Evolutionary conservation across 1,140 invertebrate genomes (phyloP), one percentile per base, ranked within the genome.

Genomic region (Lineus longissimus): DNA sequence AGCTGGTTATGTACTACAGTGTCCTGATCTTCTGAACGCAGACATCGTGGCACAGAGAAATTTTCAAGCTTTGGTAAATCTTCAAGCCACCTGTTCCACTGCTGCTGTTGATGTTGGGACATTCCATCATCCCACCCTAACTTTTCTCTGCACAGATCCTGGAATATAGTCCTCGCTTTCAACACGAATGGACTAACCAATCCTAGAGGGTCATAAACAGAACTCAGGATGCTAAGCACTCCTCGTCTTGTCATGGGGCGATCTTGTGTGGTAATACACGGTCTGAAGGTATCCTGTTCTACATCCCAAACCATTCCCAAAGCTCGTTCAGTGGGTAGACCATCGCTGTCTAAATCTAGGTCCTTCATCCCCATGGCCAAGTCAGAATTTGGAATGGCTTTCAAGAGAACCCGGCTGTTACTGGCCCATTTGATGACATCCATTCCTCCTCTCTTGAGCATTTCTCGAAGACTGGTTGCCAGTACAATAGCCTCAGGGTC

Each of bases 161-260:
- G 60, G 2, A 69, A 45, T 22, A 69, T 61, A 22, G 22, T 40
- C 23, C 63, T 69, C 15, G 2, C 60, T 7, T 17, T 15, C 27
- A 69, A 36, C 9, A 63, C 23, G 25, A 60, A 58, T 40, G 64
- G 67, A 17, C 51, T 22, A 7, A 61, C 43, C 47, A 64, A 45
- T 2, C 66, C 62, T 22, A 67, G 54, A n/a, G 62, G 62, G 60
- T 67, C 66, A 64, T 47, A 64, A 2, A 67, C 40, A 1, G 51
- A 61, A 25, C 56, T 45, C 6, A 67, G 40, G 0, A 40, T 43
- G 13, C 57, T 60, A 15, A 67, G 25, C 27, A 67, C 45, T 13
- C 62, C 57, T 31, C 61, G 2, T 55, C 40, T 59, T 2, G 63
- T 61, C 13, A 2, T 2, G 9, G 47, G 30, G 6, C 61, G 22